A percentile compares a stretch with the other conserved stretches of the same genome.
These are phyloP conservation scores for Bombus balteatus DNA, from an alignment of 1,140 invertebrate genomes.

Conservation along the genomic window DNA sequence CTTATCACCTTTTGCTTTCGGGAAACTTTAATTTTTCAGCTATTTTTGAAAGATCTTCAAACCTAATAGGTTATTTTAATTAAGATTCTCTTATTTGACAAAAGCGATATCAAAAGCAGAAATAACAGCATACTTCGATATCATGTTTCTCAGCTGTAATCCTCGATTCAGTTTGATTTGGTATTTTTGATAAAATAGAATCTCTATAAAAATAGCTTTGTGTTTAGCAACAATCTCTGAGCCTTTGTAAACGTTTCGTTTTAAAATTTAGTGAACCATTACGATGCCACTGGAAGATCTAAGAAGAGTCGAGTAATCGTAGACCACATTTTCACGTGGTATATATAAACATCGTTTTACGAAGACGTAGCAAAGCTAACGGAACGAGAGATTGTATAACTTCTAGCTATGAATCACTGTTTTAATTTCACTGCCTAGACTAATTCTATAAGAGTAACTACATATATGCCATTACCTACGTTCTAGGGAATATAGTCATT, in stretches of 20 bases:
- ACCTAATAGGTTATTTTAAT: no score
- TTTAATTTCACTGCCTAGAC: background rate
- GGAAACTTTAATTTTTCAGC: no score
- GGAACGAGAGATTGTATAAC: background rate
- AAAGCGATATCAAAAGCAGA: no score
- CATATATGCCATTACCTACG: background rate
- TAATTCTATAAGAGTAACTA: slow-evolving; percentile 8
- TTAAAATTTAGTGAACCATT: background rate
- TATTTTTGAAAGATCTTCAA: no score
- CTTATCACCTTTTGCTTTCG: no score
- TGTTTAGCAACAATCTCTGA: background rate
- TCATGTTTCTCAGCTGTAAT: background rate
- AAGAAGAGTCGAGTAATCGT: background rate
- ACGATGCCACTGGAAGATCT: slow-evolving; percentile 11
- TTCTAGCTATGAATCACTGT: background rate
- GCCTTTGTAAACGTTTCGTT: background rate
- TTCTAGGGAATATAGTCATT: slow-evolving; percentile 3
- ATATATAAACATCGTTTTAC: slow-evolving; percentile 13
- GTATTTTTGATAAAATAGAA: background rate
- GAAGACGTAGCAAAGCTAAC: slow-evolving; percentile 13
- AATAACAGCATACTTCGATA: no score
- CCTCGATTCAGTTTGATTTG: background rate
- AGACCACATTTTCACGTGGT: background rate
- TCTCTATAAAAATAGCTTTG: background rate
- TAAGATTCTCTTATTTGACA: no score